Evolutionary conservation across 2,113 vertebrate genomes (phyloP).

Genomic region (Canis aureus): DNA sequence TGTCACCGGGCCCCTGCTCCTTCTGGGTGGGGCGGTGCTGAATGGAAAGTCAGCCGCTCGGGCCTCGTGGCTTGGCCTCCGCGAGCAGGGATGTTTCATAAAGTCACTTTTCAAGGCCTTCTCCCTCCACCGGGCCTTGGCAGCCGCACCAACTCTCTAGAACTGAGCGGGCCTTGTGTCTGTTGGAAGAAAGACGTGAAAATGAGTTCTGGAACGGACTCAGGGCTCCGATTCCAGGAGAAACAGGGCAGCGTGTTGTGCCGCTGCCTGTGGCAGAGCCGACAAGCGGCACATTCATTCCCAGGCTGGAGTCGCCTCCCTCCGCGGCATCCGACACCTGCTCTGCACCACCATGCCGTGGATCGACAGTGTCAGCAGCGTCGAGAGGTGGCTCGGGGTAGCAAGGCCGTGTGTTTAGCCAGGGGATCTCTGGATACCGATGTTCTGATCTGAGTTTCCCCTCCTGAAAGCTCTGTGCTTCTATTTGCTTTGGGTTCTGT

Average conservation of each 20-base stretch:
- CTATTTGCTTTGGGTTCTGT: neutral
- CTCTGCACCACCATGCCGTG: neutral
- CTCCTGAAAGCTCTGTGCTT: neutral
- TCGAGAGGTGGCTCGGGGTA: neutral
- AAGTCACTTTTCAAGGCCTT: constrained; percentile 70
- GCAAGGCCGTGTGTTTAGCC: neutral
- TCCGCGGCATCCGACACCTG: accelerated
- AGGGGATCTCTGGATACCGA: neutral
- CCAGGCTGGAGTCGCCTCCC: neutral
- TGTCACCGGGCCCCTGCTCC: neutral
- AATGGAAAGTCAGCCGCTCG: constrained; percentile 46
- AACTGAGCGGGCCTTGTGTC: constrained; percentile 78
- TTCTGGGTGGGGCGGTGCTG: neutral
- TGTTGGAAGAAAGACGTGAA: constrained; percentile 16
- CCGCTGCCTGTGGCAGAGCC: neutral
- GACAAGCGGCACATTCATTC: constrained; percentile 61
- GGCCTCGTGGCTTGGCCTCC: constrained; percentile 59
- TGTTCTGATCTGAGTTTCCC: neutral
- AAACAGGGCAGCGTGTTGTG: constrained; percentile 42
- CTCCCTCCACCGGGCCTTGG: constrained; percentile 56
- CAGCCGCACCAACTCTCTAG: neutral
- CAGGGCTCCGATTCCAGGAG: constrained; percentile 16
- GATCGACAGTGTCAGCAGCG: neutral
- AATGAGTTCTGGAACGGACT: constrained; percentile 52
- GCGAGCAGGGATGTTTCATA: neutral